A percentile compares a stretch with the other conserved stretches of the same genome.
Evolutionary conservation across 2,888 invertebrate species (phyloP).

Genomic region (Andrena bicolor): DNA sequence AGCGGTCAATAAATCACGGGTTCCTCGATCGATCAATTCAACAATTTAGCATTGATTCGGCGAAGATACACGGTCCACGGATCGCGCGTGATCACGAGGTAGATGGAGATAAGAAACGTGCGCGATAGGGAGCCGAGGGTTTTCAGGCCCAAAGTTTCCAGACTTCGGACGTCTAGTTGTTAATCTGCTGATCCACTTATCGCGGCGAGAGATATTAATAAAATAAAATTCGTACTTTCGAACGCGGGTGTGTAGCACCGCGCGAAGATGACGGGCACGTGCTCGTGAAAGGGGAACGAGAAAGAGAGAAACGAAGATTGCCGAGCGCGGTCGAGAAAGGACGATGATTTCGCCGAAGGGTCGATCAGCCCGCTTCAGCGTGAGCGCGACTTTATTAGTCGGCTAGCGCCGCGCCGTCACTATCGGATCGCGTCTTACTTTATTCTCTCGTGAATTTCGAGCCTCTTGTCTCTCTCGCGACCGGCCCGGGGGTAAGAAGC

Average conservation of each 20-base stretch:
- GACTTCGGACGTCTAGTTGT: no score
- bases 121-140: neutral
- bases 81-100: no score
- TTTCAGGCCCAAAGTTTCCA: neutral
- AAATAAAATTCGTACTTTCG: neutral
- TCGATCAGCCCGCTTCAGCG: conserved; percentile 33
- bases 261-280: neutral
- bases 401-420: conserved; percentile 45
- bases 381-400: conserved; percentile 44
- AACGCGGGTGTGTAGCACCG: neutral
- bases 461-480: neutral
- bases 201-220: neutral
- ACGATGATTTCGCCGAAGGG: conserved; percentile 43
- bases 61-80: no score
- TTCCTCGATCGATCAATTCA: no score
- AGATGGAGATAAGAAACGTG: no score
- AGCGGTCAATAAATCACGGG: no score
- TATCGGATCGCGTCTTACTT: neutral
- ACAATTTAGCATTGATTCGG: no score
- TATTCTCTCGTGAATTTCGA: neutral
- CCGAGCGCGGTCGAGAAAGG: conserved; percentile 43
- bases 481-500: neutral
- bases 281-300: conserved; percentile 23
- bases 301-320: conserved; percentile 39
- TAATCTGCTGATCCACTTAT: neutral